These are phyloP conservation scores for Phainopepla nitens DNA, from an alignment of 2,113 vertebrate genomes.

Conservation along the genomic window DNA sequence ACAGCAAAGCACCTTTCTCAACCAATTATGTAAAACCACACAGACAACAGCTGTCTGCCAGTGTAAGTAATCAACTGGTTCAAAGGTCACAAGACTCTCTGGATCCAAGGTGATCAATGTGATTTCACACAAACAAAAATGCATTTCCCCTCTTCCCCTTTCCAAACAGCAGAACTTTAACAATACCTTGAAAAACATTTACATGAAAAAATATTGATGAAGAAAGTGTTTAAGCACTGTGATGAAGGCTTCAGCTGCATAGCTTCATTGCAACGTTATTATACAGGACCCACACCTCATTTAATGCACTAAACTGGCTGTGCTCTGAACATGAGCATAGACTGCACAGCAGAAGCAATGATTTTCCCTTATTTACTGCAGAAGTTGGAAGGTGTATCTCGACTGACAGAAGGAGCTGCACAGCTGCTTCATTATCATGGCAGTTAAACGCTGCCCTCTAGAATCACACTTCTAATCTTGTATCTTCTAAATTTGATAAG, in stretches of 20 bases:
- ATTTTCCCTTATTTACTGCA: neutral
- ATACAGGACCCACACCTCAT: neutral
- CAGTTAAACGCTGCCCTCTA: neutral
- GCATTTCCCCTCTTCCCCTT: rapidly evolving
- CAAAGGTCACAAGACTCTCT: neutral
- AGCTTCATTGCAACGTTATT: neutral
- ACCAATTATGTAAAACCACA: neutral
- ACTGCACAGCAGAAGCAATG: neutral
- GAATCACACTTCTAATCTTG: neutral
- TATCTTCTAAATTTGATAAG: neutral
- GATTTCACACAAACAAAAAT: neutral
- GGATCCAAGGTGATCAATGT: neutral
- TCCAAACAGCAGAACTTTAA: neutral
- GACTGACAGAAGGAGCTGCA: neutral
- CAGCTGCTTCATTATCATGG: neutral
- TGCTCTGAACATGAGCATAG: neutral
- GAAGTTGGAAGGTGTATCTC: neutral
- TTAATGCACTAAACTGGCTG: neutral
- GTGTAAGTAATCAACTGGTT: neutral
- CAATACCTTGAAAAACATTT: neutral
- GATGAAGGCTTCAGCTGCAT: neutral
- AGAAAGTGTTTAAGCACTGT: neutral
- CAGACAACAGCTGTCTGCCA: neutral
- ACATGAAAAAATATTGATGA: neutral
- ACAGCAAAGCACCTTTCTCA: neutral